Percentiles rank a stretch among this genome's conserved stretches.
These are phyloP conservation scores for Manis pentadactyla DNA, from an alignment of 2,797 vertebrate genomes.

Conservation along the genomic window DNA sequence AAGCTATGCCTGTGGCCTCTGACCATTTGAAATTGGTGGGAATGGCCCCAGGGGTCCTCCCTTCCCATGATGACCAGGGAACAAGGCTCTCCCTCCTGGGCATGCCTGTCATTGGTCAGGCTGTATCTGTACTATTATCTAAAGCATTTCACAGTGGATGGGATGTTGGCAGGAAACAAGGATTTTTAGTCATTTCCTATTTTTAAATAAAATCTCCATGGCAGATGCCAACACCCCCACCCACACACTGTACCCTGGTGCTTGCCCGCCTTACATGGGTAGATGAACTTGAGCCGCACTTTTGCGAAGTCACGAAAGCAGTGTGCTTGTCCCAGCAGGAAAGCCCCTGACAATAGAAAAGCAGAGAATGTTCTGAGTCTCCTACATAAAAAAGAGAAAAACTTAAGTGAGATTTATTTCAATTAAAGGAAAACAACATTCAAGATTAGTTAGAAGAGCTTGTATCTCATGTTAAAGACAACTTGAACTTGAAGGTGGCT, in stretches of 20 bases:
- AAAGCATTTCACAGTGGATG: neutral
- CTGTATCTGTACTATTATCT: neutral
- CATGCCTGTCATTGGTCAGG: neutral
- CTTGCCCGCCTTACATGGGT: neutral
- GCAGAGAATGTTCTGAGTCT: slow-evolving; percentile 1
- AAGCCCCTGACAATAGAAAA: neutral
- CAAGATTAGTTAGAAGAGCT: neutral
- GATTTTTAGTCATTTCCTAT: neutral
- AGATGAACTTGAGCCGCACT: neutral
- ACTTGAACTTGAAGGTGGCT: neutral
- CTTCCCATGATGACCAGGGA: neutral
- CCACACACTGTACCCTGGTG: neutral
- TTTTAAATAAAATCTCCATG: neutral
- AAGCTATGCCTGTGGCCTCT: neutral
- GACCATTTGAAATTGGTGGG: neutral
- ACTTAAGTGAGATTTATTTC: slow-evolving; percentile 33
- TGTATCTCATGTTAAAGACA: neutral
- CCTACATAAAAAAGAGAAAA: neutral
- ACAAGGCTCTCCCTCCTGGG: neutral
- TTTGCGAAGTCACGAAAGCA: neutral
- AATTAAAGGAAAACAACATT: neutral
- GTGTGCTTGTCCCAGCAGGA: neutral
- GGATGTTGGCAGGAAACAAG: neutral
- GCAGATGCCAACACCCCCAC: neutral
- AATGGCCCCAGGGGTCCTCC: neutral